These are phyloP conservation scores for Neomicropteryx cornuta DNA, from an alignment of 1,140 invertebrate genomes.

Conservation along the genomic window DNA sequence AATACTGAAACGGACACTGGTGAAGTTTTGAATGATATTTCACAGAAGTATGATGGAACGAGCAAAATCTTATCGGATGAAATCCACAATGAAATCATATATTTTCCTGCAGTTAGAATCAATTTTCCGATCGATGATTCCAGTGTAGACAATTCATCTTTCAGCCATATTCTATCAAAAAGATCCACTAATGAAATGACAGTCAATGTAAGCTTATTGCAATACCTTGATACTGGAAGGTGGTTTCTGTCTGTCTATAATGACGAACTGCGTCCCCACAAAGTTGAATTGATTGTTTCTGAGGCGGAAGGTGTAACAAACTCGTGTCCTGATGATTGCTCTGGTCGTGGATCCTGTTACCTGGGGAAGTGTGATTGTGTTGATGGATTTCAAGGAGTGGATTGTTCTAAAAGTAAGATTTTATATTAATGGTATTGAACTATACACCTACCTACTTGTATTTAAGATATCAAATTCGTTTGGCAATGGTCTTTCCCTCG, in stretches of 20 bases:
- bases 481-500: too few species aligned
- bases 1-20: slow-evolving; percentile 21
- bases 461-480: too few species aligned
- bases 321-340: slow-evolving; percentile 89
- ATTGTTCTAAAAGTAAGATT: slow-evolving; percentile 84
- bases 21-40: slow-evolving; percentile 26
- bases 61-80: slow-evolving; percentile 32
- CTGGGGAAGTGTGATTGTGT: slow-evolving; percentile 93
- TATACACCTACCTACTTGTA: too few species aligned
- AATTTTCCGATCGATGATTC: too few species aligned
- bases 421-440: neutral
- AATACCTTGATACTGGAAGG: slow-evolving; percentile 82
- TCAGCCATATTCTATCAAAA: slow-evolving; percentile 43
- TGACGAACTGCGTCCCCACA: slow-evolving; percentile 77
- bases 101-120: slow-evolving; percentile 21
- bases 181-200: slow-evolving; percentile 52
- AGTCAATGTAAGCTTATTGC: slow-evolving; percentile 73
- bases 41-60: slow-evolving; percentile 34
- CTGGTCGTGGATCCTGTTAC: slow-evolving; percentile 87
- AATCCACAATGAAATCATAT: slow-evolving; percentile 20
- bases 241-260: slow-evolving; percentile 96
- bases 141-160: too few species aligned
- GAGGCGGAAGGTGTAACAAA: slow-evolving; percentile 79
- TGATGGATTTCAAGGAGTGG: slow-evolving; percentile 84
- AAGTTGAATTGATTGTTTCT: slow-evolving; percentile 66